Evolutionary conservation across 1,140 invertebrate species (phyloP).

Genomic region (Coenobita brevimanus): DNA sequence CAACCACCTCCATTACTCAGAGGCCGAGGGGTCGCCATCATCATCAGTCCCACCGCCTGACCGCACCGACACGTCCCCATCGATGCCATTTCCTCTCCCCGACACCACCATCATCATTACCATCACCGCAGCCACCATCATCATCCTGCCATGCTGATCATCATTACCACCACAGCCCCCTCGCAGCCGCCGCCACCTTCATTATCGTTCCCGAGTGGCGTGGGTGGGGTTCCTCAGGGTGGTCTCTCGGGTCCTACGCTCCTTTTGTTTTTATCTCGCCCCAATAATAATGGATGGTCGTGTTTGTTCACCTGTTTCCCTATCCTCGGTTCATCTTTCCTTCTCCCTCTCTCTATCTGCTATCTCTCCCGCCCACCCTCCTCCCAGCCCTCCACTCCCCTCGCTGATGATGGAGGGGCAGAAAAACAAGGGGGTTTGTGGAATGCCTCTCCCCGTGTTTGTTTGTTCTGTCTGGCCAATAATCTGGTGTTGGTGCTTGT

Average conservation of each 20-base stretch:
- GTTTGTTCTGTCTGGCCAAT: slow-evolving; percentile 24
- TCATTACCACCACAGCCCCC: slow-evolving; percentile 10
- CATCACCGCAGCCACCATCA: neutral
- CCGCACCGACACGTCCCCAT: neutral
- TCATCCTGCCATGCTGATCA: slow-evolving; percentile 29
- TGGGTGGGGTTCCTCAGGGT: slow-evolving; percentile 6
- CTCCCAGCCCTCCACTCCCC: neutral
- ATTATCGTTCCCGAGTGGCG: neutral
- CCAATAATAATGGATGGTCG: slow-evolving; percentile 37
- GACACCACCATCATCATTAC: slow-evolving; percentile 14
- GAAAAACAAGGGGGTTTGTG: neutral
- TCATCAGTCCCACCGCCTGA: neutral
- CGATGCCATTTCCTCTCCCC: slow-evolving; percentile 29
- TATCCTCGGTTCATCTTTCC: neutral
- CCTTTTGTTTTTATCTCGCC: slow-evolving; percentile 32
- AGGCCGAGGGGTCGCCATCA: no score
- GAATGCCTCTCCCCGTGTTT: neutral
- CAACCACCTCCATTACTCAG: neutral
- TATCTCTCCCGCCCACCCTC: neutral
- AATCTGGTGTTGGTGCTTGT: slow-evolving; percentile 34
- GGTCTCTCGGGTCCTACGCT: neutral
- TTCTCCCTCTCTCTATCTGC: neutral
- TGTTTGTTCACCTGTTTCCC: slow-evolving; percentile 48
- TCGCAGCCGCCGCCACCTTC: neutral
- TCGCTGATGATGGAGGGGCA: neutral